Conservation (phyloP, 2,113 vertebrate genomes). For the Chamaea fasciata region DNA sequence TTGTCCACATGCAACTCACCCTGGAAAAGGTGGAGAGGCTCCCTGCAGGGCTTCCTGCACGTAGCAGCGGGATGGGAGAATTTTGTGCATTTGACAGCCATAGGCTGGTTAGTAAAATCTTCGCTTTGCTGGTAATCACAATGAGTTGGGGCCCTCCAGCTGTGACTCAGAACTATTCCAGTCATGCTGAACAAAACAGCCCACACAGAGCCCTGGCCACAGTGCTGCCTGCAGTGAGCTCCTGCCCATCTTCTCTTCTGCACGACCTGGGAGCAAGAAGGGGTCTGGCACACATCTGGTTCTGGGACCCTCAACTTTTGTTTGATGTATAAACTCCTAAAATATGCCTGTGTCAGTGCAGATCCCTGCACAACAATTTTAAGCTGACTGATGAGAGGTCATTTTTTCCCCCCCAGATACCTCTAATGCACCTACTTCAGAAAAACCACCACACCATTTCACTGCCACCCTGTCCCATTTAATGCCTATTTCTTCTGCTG, state of each 20-base stretch:
- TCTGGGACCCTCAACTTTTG: not conserved
- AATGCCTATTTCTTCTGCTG: not conserved
- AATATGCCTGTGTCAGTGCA: not conserved
- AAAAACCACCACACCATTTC: not conserved
- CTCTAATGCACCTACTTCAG: not conserved
- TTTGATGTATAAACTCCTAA: not conserved
- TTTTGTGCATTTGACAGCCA: not conserved
- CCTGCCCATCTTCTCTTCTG: not conserved
- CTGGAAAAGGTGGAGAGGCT: not conserved
- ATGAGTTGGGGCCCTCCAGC: not conserved
- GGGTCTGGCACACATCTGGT: not conserved
- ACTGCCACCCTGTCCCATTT: not conserved
- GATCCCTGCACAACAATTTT: not conserved
- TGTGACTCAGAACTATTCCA: not conserved
- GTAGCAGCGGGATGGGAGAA: not conserved
- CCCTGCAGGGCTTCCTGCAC: not conserved
- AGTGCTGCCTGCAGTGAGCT: not conserved
- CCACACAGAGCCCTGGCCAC: rapidly evolving
- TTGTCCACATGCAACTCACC: not conserved
- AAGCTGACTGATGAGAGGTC: not conserved
- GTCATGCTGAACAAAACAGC: not conserved
- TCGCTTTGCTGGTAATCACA: not conserved
- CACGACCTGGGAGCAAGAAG: not conserved
- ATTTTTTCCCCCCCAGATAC: not conserved
- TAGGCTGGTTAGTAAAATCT: not conserved